A percentile compares a stretch with the other conserved stretches of the same genome.
Conservation (phyloP, 2,888 invertebrate species). For the Drosophila eohydei region DNA sequence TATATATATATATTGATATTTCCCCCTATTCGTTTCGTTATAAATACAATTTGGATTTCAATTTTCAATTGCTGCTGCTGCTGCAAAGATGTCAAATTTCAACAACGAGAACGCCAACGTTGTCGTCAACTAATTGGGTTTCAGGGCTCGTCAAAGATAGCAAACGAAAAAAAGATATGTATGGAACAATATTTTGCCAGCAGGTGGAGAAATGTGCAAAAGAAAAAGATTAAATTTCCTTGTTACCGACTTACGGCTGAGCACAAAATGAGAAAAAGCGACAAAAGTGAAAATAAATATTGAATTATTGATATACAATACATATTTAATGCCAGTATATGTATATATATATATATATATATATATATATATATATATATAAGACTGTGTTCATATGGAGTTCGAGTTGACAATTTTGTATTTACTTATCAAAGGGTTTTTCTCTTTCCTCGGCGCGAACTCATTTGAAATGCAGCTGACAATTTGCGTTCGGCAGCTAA, state of each 20-base stretch:
- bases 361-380: background rate
- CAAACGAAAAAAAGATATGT: slow-evolving; percentile 9
- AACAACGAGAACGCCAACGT: slow-evolving; percentile 55
- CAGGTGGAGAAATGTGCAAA: slow-evolving; percentile 48
- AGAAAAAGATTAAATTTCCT: slow-evolving; percentile 78
- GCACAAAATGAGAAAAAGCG: slow-evolving; percentile 54
- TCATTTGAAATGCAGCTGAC: slow-evolving; percentile 68
- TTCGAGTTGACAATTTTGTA: slow-evolving; percentile 31
- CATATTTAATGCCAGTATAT: slow-evolving; percentile 26
- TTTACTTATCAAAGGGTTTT: slow-evolving; percentile 60
- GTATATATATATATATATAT: slow-evolving; percentile 3
- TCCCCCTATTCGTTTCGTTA: slow-evolving; percentile 40
- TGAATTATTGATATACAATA: slow-evolving; percentile 78
- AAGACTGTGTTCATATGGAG: background rate
- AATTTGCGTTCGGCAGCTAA: slow-evolving; percentile 60
- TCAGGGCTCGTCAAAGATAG: slow-evolving; percentile 53
- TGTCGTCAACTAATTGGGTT: slow-evolving; percentile 74
- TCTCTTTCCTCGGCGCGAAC: slow-evolving; percentile 14
- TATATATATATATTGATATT: slow-evolving; percentile 31
- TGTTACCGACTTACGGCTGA: slow-evolving; percentile 62
- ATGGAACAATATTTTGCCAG: slow-evolving; percentile 40
- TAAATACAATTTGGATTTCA: slow-evolving; percentile 69
- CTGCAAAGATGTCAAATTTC: slow-evolving; percentile 64
- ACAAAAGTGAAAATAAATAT: slow-evolving; percentile 72
- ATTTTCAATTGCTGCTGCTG: slow-evolving; percentile 58